A percentile compares a stretch with the other conserved stretches of the same genome.
Conservation (phyloP, 2,888 invertebrate genomes). For the Brachynemurus nebulosus region DNA sequence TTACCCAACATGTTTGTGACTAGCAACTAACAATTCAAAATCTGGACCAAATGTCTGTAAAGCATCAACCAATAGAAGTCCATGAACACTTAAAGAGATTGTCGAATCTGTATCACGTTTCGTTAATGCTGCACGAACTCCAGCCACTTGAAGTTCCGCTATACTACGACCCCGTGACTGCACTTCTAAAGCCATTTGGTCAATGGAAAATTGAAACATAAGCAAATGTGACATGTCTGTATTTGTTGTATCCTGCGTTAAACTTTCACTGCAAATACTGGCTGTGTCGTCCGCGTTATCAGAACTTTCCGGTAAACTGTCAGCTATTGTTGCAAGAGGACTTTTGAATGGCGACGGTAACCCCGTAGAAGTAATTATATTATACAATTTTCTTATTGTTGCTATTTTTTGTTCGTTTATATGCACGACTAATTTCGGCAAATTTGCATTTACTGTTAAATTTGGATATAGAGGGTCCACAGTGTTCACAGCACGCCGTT, state of each 20-base stretch:
- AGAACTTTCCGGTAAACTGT: slow-evolving; percentile 29
- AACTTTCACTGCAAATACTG: slow-evolving; percentile 21
- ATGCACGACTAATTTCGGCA: slow-evolving; percentile 79
- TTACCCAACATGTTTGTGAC: slow-evolving; percentile 85
- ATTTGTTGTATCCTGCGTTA: slow-evolving; percentile 23
- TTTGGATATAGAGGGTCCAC: slow-evolving; percentile 79
- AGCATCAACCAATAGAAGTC: slow-evolving; percentile 84
- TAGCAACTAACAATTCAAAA: slow-evolving; percentile 87
- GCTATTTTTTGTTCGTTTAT: slow-evolving; percentile 81
- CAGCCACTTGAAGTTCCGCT: slow-evolving; percentile 85
- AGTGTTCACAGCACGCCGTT: slow-evolving; percentile 67
- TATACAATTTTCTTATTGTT: slow-evolving; percentile 43
- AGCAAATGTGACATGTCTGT: slow-evolving; percentile 46
- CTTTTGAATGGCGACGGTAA: slow-evolving; percentile 32
- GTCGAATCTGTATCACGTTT: slow-evolving; percentile 61
- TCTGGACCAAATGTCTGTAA: slow-evolving; percentile 91
- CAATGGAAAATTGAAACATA: slow-evolving; percentile 75
- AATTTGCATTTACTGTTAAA: slow-evolving; percentile 65
- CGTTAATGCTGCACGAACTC: slow-evolving; percentile 63
- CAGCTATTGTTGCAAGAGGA: slow-evolving; percentile 6
- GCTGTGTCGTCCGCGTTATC: slow-evolving; percentile 30
- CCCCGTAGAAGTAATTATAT: slow-evolving; percentile 31
- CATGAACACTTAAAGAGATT: slow-evolving; percentile 78
- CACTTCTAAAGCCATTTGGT: slow-evolving; percentile 74
- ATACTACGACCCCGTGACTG: slow-evolving; percentile 79